Conservation (phyloP, 2,888 invertebrate species). For the Thumatha senex region DNA sequence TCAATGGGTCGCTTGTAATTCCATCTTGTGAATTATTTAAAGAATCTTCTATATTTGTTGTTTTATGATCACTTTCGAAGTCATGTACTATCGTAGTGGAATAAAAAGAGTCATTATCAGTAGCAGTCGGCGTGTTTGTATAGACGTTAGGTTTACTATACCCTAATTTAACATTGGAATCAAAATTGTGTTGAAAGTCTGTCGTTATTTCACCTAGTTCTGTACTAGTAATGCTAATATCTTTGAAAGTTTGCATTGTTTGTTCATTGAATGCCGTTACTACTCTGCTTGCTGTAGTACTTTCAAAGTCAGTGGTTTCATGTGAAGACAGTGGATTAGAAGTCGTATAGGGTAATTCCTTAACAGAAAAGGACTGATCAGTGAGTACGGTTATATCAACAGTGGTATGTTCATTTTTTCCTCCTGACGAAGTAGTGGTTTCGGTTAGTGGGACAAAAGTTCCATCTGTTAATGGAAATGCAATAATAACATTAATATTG, state of each 20-base stretch:
- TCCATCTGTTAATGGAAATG: conserved; percentile 81
- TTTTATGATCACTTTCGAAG: not conserved
- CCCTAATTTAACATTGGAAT: not conserved
- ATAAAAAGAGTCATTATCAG: no score
- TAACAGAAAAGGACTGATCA: conserved; percentile 27
- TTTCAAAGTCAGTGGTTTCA: conserved; percentile 10
- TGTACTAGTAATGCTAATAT: conserved; percentile 1
- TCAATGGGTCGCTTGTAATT: not conserved
- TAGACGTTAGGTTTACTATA: no score
- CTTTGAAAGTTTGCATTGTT: not conserved
- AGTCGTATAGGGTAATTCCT: conserved; percentile 14
- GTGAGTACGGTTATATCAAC: conserved; percentile 42
- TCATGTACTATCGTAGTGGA: no score
- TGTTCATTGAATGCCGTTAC: conserved; percentile 15
- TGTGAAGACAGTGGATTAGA: conserved; percentile 7
- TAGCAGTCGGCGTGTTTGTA: not conserved
- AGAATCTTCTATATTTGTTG: not conserved
- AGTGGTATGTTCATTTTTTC: conserved; percentile 44
- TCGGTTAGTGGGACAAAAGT: conserved; percentile 79
- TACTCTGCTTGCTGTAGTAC: conserved; percentile 12
- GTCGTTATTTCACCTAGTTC: conserved; percentile 1
- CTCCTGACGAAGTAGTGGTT: conserved; percentile 57
- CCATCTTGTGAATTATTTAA: conserved; percentile 3
- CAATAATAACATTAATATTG: conserved; percentile 60
- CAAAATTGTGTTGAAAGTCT: conserved; percentile 4